These are phyloP conservation scores for Chelonoidis abingdonii DNA, from an alignment of 2,113 vertebrate species.

Conservation along the genomic window DNA sequence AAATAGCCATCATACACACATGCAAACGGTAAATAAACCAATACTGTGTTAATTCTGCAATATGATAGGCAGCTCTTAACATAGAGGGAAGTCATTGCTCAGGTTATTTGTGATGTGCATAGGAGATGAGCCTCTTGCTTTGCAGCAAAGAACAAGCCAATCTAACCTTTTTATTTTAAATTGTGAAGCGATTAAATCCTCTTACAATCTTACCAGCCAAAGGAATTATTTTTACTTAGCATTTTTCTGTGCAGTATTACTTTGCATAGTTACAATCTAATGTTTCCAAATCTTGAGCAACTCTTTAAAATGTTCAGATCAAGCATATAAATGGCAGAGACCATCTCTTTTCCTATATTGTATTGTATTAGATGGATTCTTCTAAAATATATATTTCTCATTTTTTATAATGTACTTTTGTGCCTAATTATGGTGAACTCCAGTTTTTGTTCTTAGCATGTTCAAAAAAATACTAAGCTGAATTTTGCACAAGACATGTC, in stretches of 20 bases:
- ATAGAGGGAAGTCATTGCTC: constrained; percentile 28
- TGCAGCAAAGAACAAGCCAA: constrained; percentile 1
- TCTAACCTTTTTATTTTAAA: not conserved
- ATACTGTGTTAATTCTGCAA: constrained; percentile 2
- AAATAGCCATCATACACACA: not conserved
- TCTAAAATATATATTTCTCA: not conserved
- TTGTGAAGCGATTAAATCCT: not conserved
- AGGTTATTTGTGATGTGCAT: constrained; percentile 19
- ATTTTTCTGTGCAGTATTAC: not conserved
- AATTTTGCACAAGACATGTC: not conserved
- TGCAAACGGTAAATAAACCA: not conserved
- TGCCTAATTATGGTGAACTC: constrained; percentile 35
- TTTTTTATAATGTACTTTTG: not conserved
- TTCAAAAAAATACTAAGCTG: not conserved
- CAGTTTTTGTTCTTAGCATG: not conserved
- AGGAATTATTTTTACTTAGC: not conserved
- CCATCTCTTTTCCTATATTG: not conserved
- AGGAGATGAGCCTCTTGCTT: not conserved
- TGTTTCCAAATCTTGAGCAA: constrained; percentile 37
- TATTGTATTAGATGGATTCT: constrained; percentile 15
- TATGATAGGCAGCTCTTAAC: not conserved
- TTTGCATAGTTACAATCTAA: not conserved
- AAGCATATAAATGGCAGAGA: not conserved
- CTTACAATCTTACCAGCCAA: not conserved
- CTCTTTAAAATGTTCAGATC: not conserved